phyloP scores from a whole-genome alignment of 2,888 invertebrate species.

The Pyrocoelia pectoralis region DNA sequence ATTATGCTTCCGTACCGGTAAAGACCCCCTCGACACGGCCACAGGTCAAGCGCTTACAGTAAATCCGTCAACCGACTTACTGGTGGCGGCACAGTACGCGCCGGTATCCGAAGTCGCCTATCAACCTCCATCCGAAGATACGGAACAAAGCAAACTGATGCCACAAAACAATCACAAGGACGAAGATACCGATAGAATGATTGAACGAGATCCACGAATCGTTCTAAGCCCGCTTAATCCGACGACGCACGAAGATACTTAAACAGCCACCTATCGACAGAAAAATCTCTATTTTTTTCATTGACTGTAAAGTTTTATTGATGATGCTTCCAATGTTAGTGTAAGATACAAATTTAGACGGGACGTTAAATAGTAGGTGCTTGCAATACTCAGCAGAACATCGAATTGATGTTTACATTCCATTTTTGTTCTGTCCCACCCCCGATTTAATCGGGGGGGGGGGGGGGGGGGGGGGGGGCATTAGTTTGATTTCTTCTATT shows the following conservation, averaged over 20 bases:
- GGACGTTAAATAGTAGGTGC: slow-evolving; percentile 4
- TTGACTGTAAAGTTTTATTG: slow-evolving; percentile 4
- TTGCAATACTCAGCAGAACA: neutral
- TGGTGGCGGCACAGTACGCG: slow-evolving; percentile 79
- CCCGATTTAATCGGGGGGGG: neutral
- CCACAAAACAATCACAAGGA: slow-evolving; percentile 74
- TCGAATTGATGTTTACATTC: slow-evolving; percentile 17
- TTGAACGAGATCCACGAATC: slow-evolving; percentile 75
- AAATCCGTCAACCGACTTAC: slow-evolving; percentile 78
- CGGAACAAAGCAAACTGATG: slow-evolving; percentile 78
- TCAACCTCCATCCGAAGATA: slow-evolving; percentile 71
- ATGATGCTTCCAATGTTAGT: slow-evolving; percentile 19
- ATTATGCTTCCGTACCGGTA: slow-evolving; percentile 55
- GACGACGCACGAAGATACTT: slow-evolving; percentile 64
- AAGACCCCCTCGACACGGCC: slow-evolving; percentile 63
- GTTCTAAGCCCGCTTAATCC: slow-evolving; percentile 70
- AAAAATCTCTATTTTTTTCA: slow-evolving; percentile 10
- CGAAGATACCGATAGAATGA: slow-evolving; percentile 80
- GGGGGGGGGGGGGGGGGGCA: neutral
- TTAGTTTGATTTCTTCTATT: neutral
- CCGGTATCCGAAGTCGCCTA: slow-evolving; percentile 74
- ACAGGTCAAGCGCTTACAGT: slow-evolving; percentile 60
- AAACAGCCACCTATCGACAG: slow-evolving; percentile 27
- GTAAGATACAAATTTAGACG: slow-evolving; percentile 5
- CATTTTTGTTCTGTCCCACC: too few species aligned